Conservation (phyloP, 2,113 vertebrate genomes). For the Pseudois nayaur region DNA sequence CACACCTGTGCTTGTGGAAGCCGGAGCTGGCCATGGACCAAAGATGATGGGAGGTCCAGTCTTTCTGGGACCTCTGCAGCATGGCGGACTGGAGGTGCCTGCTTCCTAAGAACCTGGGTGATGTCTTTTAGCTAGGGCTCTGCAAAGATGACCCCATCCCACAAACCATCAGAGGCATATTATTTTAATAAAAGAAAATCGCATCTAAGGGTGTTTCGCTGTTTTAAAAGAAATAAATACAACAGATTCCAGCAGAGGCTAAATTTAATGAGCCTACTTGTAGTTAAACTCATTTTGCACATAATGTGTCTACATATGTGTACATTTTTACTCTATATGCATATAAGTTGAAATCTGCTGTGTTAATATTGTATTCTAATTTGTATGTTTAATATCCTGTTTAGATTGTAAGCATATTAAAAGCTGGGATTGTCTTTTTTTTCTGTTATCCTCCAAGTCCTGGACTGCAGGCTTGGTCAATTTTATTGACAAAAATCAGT, state of each 20-base stretch:
- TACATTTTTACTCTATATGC: background rate
- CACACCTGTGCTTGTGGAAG: background rate
- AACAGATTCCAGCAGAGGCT: background rate
- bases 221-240: background rate
- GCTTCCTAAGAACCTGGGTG: background rate
- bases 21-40: background rate
- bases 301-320: background rate
- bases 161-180: background rate
- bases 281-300: background rate
- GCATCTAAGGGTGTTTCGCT: background rate
- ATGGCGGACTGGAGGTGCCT: background rate
- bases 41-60: background rate
- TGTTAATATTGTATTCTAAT: slow-evolving; percentile 15
- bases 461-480: background rate
- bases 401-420: background rate
- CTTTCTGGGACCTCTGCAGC: background rate
- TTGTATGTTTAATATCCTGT: background rate
- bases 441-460: background rate
- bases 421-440: background rate
- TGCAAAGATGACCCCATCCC: background rate
- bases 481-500: background rate
- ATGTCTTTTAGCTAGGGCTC: no score
- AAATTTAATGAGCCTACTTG: background rate
- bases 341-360: background rate
- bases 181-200: background rate